Base-by-base conservation (phyloP, 2,888 invertebrate genomes). In the Dorcus hopei region DNA sequence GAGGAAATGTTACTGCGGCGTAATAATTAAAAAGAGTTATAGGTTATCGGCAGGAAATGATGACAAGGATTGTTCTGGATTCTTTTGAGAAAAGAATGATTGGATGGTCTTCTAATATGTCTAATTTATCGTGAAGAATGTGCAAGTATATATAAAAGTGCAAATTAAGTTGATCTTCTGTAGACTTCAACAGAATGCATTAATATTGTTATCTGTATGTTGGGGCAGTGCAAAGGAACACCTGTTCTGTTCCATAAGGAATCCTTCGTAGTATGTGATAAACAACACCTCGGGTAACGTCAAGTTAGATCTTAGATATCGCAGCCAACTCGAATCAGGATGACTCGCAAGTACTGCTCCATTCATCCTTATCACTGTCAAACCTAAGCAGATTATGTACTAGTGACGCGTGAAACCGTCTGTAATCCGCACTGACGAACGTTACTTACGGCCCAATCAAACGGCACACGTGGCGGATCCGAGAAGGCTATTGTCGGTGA, bases 281-380 rank as follows among this genome's bases (percentile, higher is more conserved):
- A 59, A 57, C 49, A 55, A 55, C 47, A 49, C 55, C 48, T 49
- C 42, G 57, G 59, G 61, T 45, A 53, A 58, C 55, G 62, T 65
- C 65, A 61, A 52, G 54, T 61, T 50, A 40, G 59, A 62, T 63
- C 58, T 54, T 54, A 58, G 64, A 61, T 60, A 57, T 51, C 58
- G 57, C 52, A 52, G 54, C 55, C 55, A 58, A 54, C 52, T 57
- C 49, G 57, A 60, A 62, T 57, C 60, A 59, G 73, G 69, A 73
- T 74, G 75, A 75, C 74, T 75, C 64, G 75, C 72, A 69, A 68
- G 67, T 40, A 26, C 47, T 47, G 14, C 71, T 71, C 80, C 80
- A 82, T 83, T 82, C 80, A 80, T 82, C 80, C 82, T 82, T 81
- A 82, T 83, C 82, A 82, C 77, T 80, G 82, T 82, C 83, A 82